Base-by-base conservation (phyloP, 2,113 vertebrate genomes). In the Oncorhynchus tshawytscha region DNA sequence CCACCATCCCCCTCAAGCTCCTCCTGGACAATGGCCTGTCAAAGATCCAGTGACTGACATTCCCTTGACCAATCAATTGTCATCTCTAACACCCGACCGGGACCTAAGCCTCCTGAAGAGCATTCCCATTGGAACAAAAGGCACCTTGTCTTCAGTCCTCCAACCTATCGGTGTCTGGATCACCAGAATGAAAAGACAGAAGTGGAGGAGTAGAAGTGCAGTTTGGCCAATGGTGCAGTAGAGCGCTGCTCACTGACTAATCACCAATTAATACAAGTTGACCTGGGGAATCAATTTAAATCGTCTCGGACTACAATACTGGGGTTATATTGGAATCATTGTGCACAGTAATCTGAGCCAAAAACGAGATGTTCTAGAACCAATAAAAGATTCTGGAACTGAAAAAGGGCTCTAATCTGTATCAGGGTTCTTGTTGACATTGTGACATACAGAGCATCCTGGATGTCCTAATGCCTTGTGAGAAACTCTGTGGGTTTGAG, bases 11-110 rank as follows among this genome's bases (percentile, higher is more conserved):
- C 12, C 84, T 92, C 86, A 94, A 93, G 76, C 92, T 95, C 48
- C 88, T 94, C 31, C 75, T 94, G 79, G 87, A 92, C 81, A 93
- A 89, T 75, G 92, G 93, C 70, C 88, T 93, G 64, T 92, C 92
- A 49, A 94, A 93, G 85, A 91, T 94, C 84, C 93, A 93, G 77
- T 94, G 90, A 94, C 49, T 2, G 27, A 48, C 27, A 67, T 29
- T n/a, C 4, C 51, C 22, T 75, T 16, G n/a, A 24, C 2, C 24
- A 39, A 54, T 76, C 18, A 0, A 70, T 67, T 59, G 67, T 49
- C 48, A n/a, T 60, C 73, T 62, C 8, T 64, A 73, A 71, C 4
- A 31, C 81, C 68, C 7, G 15, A 54, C 51, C 5, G 78, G 20
- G 49, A 76, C 34, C 49, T 20, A 70, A 82, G 76, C 70, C 77